phyloP scores from a whole-genome alignment of 2,888 invertebrate species.

The Phymatocera aterrima region DNA sequence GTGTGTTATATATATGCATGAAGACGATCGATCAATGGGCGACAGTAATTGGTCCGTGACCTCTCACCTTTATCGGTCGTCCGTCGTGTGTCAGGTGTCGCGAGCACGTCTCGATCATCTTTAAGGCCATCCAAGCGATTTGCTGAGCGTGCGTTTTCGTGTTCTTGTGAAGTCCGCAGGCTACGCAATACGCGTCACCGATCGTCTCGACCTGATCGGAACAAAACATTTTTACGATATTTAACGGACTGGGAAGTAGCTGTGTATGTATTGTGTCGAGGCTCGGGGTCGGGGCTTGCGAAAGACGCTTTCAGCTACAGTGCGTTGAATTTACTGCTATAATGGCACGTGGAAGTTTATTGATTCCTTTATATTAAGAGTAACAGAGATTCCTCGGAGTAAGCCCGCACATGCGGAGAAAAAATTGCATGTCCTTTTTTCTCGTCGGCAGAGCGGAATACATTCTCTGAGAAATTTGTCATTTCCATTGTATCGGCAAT shows the following conservation, averaged over 20 bases:
- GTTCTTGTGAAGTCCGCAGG: conserved; percentile 92
- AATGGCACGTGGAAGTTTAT: too few relatives aligned
- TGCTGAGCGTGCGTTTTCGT: conserved; percentile 94
- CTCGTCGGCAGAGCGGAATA: too few relatives aligned
- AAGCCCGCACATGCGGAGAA: too few relatives aligned
- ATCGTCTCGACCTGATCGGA: conserved; percentile 92
- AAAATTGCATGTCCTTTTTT: too few relatives aligned
- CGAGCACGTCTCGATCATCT: conserved; percentile 94
- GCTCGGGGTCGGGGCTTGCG: background rate
- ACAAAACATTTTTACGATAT: conserved; percentile 14
- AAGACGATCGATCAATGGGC: conserved; percentile 23
- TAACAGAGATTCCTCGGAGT: too few relatives aligned
- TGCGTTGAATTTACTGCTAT: too few relatives aligned
- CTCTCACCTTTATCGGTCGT: conserved; percentile 88
- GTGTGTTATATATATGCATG: background rate
- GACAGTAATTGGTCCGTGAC: conserved; percentile 41
- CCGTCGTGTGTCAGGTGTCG: conserved; percentile 94
- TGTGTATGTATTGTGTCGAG: too few relatives aligned
- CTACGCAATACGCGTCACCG: conserved; percentile 97
- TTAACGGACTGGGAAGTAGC: too few relatives aligned
- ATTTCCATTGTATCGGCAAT: too few relatives aligned
- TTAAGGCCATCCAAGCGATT: conserved; percentile 97
- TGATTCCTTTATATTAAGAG: too few relatives aligned
- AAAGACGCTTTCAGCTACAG: too few relatives aligned
- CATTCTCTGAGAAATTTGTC: too few relatives aligned